Percentiles rank a stretch among this genome's conserved stretches.
These are phyloP conservation scores for Mustela nigripes DNA, from an alignment of 2,113 vertebrate genomes.

Conservation along the genomic window DNA sequence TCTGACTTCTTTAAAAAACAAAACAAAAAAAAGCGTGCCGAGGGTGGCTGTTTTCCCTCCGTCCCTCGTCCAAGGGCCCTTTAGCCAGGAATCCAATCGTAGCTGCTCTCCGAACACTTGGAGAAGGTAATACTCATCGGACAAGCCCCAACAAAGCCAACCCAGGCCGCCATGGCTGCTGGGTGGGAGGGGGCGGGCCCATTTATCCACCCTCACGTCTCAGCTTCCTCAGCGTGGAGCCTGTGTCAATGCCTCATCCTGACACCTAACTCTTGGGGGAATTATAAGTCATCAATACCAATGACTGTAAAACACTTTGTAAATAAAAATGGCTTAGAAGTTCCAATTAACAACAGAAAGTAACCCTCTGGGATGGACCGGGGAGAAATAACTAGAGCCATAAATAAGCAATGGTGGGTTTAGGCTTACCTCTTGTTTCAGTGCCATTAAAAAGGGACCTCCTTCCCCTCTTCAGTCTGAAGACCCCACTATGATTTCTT, in stretches of 20 bases:
- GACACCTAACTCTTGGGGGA: constrained; percentile 79
- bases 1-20: constrained; percentile 83
- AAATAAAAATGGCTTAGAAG: constrained; percentile 84
- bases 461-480: background rate
- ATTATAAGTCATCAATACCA: constrained; percentile 83
- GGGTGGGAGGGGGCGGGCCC: background rate
- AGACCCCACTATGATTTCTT: constrained; percentile 20
- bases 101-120: constrained; percentile 6
- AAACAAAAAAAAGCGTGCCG: constrained; percentile 68
- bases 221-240: constrained; percentile 68
- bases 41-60: constrained; percentile 27
- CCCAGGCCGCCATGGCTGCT: background rate
- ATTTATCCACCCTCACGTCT: constrained; percentile 72
- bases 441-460: constrained; percentile 54
- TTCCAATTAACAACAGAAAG: constrained; percentile 82
- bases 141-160: constrained; percentile 69
- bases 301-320: constrained; percentile 84
- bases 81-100: constrained; percentile 34
- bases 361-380: constrained; percentile 69
- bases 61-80: constrained; percentile 29
- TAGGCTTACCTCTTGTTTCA: constrained; percentile 72
- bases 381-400: constrained; percentile 78
- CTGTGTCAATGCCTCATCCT: constrained; percentile 75
- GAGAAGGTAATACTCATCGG: background rate
- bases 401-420: constrained; percentile 81